Evolutionary conservation across 2,113 vertebrate species (phyloP).

Genomic region (Poeciliopsis occidentalis): DNA sequence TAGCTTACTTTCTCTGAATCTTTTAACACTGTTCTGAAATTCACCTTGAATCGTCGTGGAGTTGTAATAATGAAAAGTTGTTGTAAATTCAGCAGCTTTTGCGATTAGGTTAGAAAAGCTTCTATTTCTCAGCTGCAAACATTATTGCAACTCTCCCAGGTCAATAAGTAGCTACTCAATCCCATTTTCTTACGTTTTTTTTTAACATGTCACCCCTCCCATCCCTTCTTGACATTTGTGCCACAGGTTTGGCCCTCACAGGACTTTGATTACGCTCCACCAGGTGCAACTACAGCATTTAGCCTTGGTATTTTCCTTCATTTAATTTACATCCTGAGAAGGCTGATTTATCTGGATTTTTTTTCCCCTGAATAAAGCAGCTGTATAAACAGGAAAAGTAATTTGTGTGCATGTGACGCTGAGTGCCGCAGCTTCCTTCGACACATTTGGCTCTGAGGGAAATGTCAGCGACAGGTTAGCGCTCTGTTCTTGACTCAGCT

Average conservation of each 20-base stretch:
- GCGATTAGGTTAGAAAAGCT: slow-evolving; percentile 5
- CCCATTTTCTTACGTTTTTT: slow-evolving; percentile 1
- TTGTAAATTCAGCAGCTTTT: neutral
- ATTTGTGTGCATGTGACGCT: slow-evolving; percentile 65
- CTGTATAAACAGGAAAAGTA: slow-evolving; percentile 74
- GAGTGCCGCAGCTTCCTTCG: slow-evolving; percentile 47
- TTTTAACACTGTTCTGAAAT: neutral
- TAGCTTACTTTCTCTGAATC: neutral
- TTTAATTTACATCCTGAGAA: slow-evolving; percentile 56
- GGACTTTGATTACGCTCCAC: slow-evolving; percentile 48
- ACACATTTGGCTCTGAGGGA: slow-evolving; percentile 48
- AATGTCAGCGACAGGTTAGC: slow-evolving; percentile 63
- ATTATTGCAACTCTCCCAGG: slow-evolving; percentile 35
- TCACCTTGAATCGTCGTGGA: neutral
- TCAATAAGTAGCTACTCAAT: slow-evolving; percentile 20
- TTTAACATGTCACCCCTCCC: neutral
- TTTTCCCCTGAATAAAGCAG: slow-evolving; percentile 53
- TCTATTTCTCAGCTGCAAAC: slow-evolving; percentile 5
- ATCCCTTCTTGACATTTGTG: slow-evolving; percentile 16
- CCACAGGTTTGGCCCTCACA: slow-evolving; percentile 32
- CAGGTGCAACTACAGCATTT: slow-evolving; percentile 65
- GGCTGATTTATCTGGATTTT: slow-evolving; percentile 64
- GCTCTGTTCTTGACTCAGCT: slow-evolving; percentile 38
- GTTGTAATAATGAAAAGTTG: neutral
- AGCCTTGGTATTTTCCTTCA: slow-evolving; percentile 46